Evolutionary conservation across 2,113 vertebrate genomes (phyloP), one percentile per base, ranked within the genome.

Genomic region (Phylloscopus trochilus): DNA sequence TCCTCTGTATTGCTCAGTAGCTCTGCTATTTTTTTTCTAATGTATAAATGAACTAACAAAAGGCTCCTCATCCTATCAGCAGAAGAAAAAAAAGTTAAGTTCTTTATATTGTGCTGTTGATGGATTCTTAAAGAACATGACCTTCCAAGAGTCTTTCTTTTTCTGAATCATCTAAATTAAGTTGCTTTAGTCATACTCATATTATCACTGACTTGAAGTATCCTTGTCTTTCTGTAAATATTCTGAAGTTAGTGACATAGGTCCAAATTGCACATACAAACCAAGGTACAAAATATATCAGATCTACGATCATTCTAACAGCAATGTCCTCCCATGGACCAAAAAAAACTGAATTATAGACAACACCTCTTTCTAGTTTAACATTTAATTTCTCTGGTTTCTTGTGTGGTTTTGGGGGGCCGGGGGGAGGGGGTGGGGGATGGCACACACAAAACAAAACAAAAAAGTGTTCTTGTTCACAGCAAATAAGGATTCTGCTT

Each of bases 341-440:
- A 81, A n/a, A 8, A 8, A 77, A 85, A 63, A 27, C 18, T 80
- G 49, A 85, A 83, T 66, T 72, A 83, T 14, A 30, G n/a, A 82
- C 21, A 73, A 46, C 8, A 51, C 14, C 7, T 89, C 39, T 64
- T 70, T 83, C 43, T 70, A 62, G 46, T 70, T 64, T 43, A 81
- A 55, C 12, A 44, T 1, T 37, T 26, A 49, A 58, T 44, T 7
- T 78, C 6, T 27, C n/a, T 39, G 13, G 13, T 33, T 68, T 53
- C 37, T 27, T 60, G 9, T 12, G 17, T 33, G 7, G 27, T 19
- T 74, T 87, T 39, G 8, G 6, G 4, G 6, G 2, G n/a, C n/a
- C n/a, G n/a, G n/a, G n/a, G n/a, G n/a, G n/a, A n/a, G 1, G 5
- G 2, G 23, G 7, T 3, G 3, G 7, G 2, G 1, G 7, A 2